Evolutionary conservation across 2,113 vertebrate species (phyloP).

Genomic region (Charina bottae): DNA sequence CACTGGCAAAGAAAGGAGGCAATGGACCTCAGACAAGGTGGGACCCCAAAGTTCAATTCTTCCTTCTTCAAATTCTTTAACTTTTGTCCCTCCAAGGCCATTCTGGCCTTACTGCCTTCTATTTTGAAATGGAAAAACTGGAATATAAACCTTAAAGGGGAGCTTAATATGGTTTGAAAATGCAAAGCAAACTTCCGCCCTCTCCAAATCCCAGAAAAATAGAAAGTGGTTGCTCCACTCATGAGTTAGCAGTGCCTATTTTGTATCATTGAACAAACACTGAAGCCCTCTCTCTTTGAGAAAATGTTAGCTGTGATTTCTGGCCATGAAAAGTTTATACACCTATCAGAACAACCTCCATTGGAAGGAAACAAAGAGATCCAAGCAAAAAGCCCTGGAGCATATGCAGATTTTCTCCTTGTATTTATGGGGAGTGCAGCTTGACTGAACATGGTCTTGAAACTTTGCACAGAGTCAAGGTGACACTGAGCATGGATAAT

Average conservation of each 20-base stretch:
- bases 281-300: too few relatives aligned
- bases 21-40: not conserved
- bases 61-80: not conserved
- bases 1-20: not conserved
- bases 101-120: not conserved
- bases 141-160: too few relatives aligned
- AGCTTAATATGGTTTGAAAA: too few relatives aligned
- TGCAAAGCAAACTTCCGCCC: too few relatives aligned
- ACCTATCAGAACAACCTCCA: too few relatives aligned
- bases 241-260: too few relatives aligned
- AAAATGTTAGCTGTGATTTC: too few relatives aligned
- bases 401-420: not conserved
- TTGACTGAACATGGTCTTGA: not conserved
- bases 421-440: not conserved
- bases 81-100: not conserved
- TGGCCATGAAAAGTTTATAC: too few relatives aligned
- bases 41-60: not conserved
- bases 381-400: not conserved
- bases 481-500: not conserved
- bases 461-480: not conserved
- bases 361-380: not conserved
- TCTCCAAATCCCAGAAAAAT: too few relatives aligned
- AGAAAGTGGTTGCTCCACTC: too few relatives aligned
- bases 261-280: too few relatives aligned
- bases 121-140: too few relatives aligned